phyloP scores from a whole-genome alignment of 2,113 vertebrate genomes.

The Acrocephalus kingi region DNA sequence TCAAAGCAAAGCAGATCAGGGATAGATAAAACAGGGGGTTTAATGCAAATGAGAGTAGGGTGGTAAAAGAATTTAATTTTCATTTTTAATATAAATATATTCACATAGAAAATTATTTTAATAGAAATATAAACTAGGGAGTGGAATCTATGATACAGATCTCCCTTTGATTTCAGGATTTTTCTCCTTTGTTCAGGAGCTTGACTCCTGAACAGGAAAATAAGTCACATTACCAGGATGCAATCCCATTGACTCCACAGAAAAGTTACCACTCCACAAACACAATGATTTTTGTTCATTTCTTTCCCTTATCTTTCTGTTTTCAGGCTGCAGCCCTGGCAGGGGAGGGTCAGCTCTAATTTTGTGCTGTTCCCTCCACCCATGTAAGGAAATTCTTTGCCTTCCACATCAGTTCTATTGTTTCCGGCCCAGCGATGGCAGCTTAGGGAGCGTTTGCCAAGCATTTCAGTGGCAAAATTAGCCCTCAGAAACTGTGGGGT shows the following conservation, averaged over 20 bases:
- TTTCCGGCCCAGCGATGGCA: neutral
- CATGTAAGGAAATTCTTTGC: conserved; percentile 39
- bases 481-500: neutral
- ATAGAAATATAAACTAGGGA: neutral
- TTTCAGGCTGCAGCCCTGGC: neutral
- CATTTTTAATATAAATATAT: neutral
- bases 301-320: conserved; percentile 3
- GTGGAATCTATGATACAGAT: neutral
- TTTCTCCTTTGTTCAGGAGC: no score
- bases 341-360: neutral
- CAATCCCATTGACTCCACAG: neutral
- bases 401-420: conserved; percentile 3
- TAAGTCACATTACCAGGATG: neutral
- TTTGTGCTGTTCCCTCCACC: conserved; percentile 26
- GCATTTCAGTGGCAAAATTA: neutral
- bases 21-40: neutral
- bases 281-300: conserved; percentile 19
- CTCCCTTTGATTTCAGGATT: neutral
- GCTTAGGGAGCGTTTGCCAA: neutral
- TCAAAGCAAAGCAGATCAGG: neutral
- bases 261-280: neutral
- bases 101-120: neutral
- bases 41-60: neutral
- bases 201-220: neutral
- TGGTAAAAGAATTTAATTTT: neutral